Evolutionary conservation across 2,797 vertebrate genomes (phyloP).

Genomic region (Melanogrammus aeglefinus): DNA sequence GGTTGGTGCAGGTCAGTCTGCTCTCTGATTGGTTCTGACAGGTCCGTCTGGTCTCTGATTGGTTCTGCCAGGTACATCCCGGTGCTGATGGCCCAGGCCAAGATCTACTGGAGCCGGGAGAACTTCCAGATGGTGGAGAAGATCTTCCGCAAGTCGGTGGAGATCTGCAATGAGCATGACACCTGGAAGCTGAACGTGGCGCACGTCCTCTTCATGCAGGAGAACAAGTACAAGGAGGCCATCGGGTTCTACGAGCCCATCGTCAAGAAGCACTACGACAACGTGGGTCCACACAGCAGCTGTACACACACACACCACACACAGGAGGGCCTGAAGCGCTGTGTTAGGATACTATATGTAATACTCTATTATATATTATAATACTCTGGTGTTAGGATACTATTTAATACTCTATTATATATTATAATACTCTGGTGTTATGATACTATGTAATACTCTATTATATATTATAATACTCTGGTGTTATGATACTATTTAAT

Average conservation of each 20-base stretch:
- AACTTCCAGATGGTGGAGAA: conserved; percentile 94
- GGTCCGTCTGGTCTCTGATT: background rate
- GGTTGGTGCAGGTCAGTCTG: no score
- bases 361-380: no score
- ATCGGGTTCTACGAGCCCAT: conserved; percentile 94
- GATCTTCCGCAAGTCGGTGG: conserved; percentile 91
- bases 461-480: background rate
- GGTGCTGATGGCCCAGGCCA: conserved; percentile 94
- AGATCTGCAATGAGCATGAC: conserved; percentile 90
- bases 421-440: background rate
- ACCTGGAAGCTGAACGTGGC: conserved; percentile 96
- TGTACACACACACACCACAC: no score
- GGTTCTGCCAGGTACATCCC: conserved; percentile 78
- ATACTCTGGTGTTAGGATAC: background rate
- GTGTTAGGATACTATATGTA: no score
- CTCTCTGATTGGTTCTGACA: background rate
- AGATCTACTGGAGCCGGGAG: conserved; percentile 96
- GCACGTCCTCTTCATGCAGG: conserved; percentile 96
- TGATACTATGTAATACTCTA: background rate
- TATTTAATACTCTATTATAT: background rate
- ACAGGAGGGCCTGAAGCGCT: no score
- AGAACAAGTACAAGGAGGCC: conserved; percentile 94
- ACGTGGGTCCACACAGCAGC: conserved; percentile 65
- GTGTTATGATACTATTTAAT: no score
- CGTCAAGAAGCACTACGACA: conserved; percentile 92